These are phyloP conservation scores for Endotricha flammealis DNA, from an alignment of 2,888 invertebrate species.

Conservation along the genomic window DNA sequence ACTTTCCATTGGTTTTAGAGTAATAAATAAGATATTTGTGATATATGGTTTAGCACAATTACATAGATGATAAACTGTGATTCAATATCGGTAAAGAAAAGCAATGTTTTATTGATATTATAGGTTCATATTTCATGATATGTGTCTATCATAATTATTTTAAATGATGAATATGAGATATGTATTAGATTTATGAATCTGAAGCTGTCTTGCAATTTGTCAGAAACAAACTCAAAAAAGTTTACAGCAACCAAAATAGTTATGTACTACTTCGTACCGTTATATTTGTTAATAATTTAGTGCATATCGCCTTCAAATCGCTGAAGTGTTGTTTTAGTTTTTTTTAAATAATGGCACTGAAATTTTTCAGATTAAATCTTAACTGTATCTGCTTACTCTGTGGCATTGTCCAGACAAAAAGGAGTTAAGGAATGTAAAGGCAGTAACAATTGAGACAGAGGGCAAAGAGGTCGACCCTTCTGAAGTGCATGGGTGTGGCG, in stretches of 20 bases:
- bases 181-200: too few relatives aligned
- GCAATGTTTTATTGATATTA: background rate
- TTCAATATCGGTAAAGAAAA: background rate
- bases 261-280: too few relatives aligned
- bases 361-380: background rate
- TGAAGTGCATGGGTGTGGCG: constrained; percentile 76
- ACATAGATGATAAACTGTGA: background rate
- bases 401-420: constrained; percentile 30
- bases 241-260: too few relatives aligned
- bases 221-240: too few relatives aligned
- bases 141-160: too few relatives aligned
- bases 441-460: constrained; percentile 70
- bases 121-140: background rate
- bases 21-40: constrained; percentile 1
- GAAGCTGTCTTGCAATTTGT: too few relatives aligned
- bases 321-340: too few relatives aligned
- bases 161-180: too few relatives aligned
- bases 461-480: constrained; percentile 70
- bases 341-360: too few relatives aligned
- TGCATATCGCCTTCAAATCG: too few relatives aligned
- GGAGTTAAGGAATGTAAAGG: constrained; percentile 36
- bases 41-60: background rate
- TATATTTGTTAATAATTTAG: too few relatives aligned
- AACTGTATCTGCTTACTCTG: constrained; percentile 8
- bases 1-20: background rate